Evolutionary conservation across 2,113 vertebrate genomes (phyloP), one percentile per base, ranked within the genome.

Genomic region (Eubucco bourcierii): DNA sequence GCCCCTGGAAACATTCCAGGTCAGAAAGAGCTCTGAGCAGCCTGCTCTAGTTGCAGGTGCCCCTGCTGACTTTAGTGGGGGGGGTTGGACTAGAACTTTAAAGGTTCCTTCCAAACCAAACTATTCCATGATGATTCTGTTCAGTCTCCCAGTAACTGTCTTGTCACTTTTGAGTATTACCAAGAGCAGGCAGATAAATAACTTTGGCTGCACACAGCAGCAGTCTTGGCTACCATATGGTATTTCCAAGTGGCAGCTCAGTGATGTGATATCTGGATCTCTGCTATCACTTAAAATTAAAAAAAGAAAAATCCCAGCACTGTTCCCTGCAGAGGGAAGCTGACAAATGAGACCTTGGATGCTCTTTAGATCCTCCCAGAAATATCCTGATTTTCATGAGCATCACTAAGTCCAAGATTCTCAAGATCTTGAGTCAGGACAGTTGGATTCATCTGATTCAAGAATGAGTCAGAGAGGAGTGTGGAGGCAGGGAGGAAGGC

Each of bases 371-470:
- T 70, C 28, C 53, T 71, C 34, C 25, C 20, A 67, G 65, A 88
- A 92, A 77, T 33, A 92, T 14, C 55, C 24, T 1, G 15, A 28
- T 56, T 77, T 87, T 80, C 29, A 47, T 7, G 4, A 90, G 56
- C 52, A 64, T 71, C 14, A 1, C 21, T 24, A 91, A 80, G 31
- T 37, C 65, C 37, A 67, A 71, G 76, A 77, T 64, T 72, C 78
- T 79, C 59, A 70, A 55, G 59, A 2, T 68, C 93, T 78, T 80
- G 82, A 93, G 65, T 83, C 68, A 88, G 65, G 94, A 93, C 68
- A 96, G 82, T 65, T 80, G 85, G 89, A 80, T 41, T 34, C 53
- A 88, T 88, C 91, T 80, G 87, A 75, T 78, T 80, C 70, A 87
- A 72, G 65, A 85, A 80, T 95, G 93, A 92, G 75, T 94, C 95